Evolutionary conservation across 2,888 invertebrate genomes (phyloP).

Genomic region (Ectobius pallidus): DNA sequence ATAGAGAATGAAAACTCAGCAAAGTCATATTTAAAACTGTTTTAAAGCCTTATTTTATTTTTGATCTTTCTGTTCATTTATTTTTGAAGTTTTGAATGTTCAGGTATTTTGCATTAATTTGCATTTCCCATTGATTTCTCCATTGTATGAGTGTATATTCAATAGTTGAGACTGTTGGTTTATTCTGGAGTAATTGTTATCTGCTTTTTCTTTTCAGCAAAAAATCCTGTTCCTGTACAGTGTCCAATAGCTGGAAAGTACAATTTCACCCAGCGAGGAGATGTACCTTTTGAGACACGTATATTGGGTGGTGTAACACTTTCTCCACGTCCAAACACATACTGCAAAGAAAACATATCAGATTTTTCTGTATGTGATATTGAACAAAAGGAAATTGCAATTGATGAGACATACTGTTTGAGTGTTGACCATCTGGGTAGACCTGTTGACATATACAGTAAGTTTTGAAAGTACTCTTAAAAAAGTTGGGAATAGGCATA

Average conservation of each 20-base stretch:
- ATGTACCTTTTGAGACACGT: slow-evolving; percentile 88
- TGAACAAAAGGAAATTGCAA: slow-evolving; percentile 90
- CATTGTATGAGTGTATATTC: too few relatives aligned
- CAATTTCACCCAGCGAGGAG: slow-evolving; percentile 90
- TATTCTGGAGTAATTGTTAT: too few relatives aligned
- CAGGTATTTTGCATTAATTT: too few relatives aligned
- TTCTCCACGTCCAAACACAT: slow-evolving; percentile 89
- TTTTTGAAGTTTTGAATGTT: too few relatives aligned
- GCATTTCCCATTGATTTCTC: too few relatives aligned
- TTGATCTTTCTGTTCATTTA: too few relatives aligned
- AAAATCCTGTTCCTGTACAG: slow-evolving; percentile 87
- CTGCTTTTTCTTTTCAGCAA: slow-evolving; percentile 60
- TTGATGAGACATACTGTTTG: slow-evolving; percentile 95
- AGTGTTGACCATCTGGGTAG: slow-evolving; percentile 95
- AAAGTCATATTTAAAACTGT: too few relatives aligned
- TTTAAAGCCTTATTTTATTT: too few relatives aligned
- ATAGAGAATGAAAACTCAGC: too few relatives aligned
- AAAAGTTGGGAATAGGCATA: too few relatives aligned
- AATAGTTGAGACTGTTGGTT: too few relatives aligned
- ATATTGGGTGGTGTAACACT: slow-evolving; percentile 95
- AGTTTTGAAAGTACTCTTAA: slow-evolving; percentile 43
- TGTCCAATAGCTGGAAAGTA: slow-evolving; percentile 98
- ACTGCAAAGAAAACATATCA: slow-evolving; percentile 92
- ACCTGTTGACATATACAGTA: slow-evolving; percentile 93
- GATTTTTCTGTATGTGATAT: slow-evolving; percentile 96